Conservation (phyloP, 2,888 invertebrate species). For the Heliconius cydno region DNA sequence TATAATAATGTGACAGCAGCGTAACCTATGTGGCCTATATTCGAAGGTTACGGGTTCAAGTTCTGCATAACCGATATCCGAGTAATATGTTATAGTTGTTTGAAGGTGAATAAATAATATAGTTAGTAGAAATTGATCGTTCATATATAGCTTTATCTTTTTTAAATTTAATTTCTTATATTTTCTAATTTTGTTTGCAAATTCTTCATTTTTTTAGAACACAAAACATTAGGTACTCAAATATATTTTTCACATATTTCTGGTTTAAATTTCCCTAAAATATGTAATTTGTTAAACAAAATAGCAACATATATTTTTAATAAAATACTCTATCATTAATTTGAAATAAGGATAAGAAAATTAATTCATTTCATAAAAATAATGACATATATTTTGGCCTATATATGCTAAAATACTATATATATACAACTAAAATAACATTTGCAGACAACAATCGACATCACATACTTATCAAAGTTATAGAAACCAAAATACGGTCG, state of each 20-base stretch:
- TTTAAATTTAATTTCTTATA: too few relatives aligned
- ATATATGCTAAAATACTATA: neutral
- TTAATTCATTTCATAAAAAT: neutral
- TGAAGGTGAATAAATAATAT: neutral
- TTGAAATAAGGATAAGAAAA: neutral
- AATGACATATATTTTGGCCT: too few relatives aligned
- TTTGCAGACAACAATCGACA: neutral
- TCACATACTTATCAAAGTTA: neutral
- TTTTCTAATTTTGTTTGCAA: neutral
- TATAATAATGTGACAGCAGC: conserved; percentile 8
- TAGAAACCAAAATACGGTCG: neutral
- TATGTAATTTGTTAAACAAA: neutral
- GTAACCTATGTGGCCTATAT: neutral
- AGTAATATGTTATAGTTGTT: neutral
- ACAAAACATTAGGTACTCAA: neutral
- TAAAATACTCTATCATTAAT: neutral
- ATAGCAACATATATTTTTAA: neutral
- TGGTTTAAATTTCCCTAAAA: too few relatives aligned
- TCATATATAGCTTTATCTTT: too few relatives aligned
- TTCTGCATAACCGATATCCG: neutral
- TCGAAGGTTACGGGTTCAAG: conserved; percentile 7
- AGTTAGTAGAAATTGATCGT: too few relatives aligned
- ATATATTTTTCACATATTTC: neutral
- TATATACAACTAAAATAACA: neutral
- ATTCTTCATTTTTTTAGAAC: neutral